A percentile compares a stretch with the other conserved stretches of the same genome.
Evolutionary conservation across 2,888 invertebrate genomes (phyloP).

Genomic region (Pheosia gnoma): DNA sequence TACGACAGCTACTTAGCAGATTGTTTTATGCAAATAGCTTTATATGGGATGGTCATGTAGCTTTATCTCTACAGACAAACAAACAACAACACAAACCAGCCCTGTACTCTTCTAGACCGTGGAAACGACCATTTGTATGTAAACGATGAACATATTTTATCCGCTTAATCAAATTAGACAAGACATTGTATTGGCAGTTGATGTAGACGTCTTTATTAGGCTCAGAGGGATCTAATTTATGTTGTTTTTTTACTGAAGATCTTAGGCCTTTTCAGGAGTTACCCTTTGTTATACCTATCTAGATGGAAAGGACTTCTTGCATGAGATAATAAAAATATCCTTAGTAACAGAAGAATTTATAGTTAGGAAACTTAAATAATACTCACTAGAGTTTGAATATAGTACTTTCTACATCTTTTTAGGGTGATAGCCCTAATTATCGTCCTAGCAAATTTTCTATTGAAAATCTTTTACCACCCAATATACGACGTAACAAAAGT

Average conservation of each 20-base stretch:
- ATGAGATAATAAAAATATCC: too few relatives aligned
- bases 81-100: slow-evolving; percentile 30
- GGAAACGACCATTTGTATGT: slow-evolving; percentile 46
- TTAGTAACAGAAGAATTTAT: too few relatives aligned
- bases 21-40: slow-evolving; percentile 49
- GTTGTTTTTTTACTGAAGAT: not conserved
- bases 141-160: slow-evolving; percentile 44
- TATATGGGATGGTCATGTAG: slow-evolving; percentile 9
- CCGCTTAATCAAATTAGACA: slow-evolving; percentile 46
- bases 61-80: slow-evolving; percentile 15
- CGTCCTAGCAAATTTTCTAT: slow-evolving; percentile 1
- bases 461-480: slow-evolving; percentile 2
- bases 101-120: slow-evolving; percentile 20
- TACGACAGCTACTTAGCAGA: slow-evolving; percentile 36
- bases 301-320: not conserved
- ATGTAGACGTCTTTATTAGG: slow-evolving; percentile 14
- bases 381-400: too few relatives aligned
- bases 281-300: not conserved
- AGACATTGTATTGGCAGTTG: slow-evolving; percentile 29
- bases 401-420: not conserved
- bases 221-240: not conserved
- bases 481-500: slow-evolving; percentile 26
- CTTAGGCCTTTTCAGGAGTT: not conserved
- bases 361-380: too few relatives aligned
- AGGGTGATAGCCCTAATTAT: slow-evolving; percentile 7